Evolutionary conservation across 1,140 invertebrate genomes (phyloP).

Genomic region (Cephus cinctus): DNA sequence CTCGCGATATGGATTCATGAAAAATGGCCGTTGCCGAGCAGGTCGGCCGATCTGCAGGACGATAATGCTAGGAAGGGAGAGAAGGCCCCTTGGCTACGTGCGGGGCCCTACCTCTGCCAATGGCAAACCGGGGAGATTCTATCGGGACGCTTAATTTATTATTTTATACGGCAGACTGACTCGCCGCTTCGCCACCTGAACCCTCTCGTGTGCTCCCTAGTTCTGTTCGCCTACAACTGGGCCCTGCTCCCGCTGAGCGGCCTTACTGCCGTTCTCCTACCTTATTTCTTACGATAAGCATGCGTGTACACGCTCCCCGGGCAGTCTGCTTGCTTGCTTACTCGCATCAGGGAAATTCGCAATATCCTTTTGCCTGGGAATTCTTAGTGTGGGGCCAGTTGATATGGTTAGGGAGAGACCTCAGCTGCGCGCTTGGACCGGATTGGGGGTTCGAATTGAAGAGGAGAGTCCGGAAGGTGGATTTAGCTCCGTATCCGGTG

Average conservation of each 20-base stretch:
- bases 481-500: too few relatives aligned
- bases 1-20: too few relatives aligned
- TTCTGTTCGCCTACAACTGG: too few relatives aligned
- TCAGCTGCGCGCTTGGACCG: not conserved
- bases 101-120: constrained; percentile 31
- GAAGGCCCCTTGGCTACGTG: constrained; percentile 20
- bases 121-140: constrained; percentile 27
- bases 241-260: too few relatives aligned
- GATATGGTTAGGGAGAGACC: constrained; percentile 14
- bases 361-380: constrained; percentile 16
- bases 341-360: constrained; percentile 16
- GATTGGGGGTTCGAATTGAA: constrained; percentile 27
- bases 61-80: constrained; percentile 11
- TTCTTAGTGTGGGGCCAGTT: constrained; percentile 22
- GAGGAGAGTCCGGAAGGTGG: too few relatives aligned
- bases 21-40: too few relatives aligned
- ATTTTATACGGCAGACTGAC: constrained; percentile 13
- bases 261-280: too few relatives aligned
- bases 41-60: too few relatives aligned
- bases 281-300: too few relatives aligned
- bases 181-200: not conserved
- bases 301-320: too few relatives aligned
- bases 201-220: not conserved
- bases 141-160: constrained; percentile 37
- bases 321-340: too few relatives aligned